Percentiles rank a stretch among this genome's conserved stretches.
Conservation (phyloP, 2,888 invertebrate species). For the Odontocerum albicorne region DNA sequence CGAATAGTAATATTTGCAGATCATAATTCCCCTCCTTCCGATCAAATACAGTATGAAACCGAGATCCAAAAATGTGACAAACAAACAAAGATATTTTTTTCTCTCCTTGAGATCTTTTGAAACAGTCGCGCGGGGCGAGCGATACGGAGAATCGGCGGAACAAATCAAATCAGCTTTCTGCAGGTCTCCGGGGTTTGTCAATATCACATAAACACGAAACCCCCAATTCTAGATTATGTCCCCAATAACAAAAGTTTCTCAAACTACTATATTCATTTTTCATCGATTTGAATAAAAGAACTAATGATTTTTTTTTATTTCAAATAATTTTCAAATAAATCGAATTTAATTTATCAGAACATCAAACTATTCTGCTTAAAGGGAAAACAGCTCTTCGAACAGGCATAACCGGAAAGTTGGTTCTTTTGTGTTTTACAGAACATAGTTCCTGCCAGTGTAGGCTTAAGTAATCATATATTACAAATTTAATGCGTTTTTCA, state of each 20-base stretch:
- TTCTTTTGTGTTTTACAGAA: too few species aligned
- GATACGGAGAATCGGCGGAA: constrained; percentile 12
- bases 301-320: too few species aligned
- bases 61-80: constrained; percentile 4
- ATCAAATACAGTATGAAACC: background rate
- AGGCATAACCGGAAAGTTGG: too few species aligned
- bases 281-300: too few species aligned
- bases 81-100: constrained; percentile 8
- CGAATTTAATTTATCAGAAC: too few species aligned
- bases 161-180: constrained; percentile 25
- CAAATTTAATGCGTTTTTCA: too few species aligned
- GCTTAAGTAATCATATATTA: too few species aligned
- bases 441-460: too few species aligned
- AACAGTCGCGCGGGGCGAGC: background rate
- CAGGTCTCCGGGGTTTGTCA: constrained; percentile 16
- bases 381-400: too few species aligned
- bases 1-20: constrained; percentile 8
- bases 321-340: too few species aligned
- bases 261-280: background rate
- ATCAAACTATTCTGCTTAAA: too few species aligned
- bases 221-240: constrained; percentile 7
- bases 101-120: constrained; percentile 6
- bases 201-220: constrained; percentile 11
- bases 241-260: background rate
- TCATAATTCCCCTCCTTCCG: constrained; percentile 19